Conservation (phyloP, 2,113 vertebrate genomes). For the Phocoena sinus region DNA sequence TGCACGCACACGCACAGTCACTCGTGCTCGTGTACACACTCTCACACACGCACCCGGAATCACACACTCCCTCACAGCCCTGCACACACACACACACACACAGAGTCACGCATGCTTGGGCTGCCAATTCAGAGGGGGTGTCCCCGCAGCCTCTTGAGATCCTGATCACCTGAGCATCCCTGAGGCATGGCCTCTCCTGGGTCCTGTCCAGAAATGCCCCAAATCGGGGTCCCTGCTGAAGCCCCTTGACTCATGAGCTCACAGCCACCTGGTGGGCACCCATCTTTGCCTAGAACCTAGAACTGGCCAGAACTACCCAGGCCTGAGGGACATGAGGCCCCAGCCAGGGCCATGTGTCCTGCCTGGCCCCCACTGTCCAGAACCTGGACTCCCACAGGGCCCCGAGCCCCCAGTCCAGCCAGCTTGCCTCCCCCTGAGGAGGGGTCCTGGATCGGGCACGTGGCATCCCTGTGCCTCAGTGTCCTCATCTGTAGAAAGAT, state of each 20-base stretch:
- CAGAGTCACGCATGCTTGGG: neutral
- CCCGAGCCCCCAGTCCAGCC: neutral
- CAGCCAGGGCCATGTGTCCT: too few relatives aligned
- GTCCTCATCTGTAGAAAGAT: neutral
- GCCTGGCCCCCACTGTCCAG: neutral
- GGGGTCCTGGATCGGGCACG: neutral
- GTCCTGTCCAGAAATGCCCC: neutral
- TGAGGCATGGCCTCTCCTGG: neutral
- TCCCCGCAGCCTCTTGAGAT: neutral
- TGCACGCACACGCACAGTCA: too few relatives aligned
- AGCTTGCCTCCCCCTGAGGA: neutral
- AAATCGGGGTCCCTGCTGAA: neutral
- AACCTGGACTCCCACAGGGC: neutral
- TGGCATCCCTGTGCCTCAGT: neutral
- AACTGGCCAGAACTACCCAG: neutral
- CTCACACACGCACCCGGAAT: neutral
- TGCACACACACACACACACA: neutral
- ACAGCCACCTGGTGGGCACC: neutral
- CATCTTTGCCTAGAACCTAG: neutral
- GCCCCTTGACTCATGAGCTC: neutral
- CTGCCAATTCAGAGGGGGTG: neutral
- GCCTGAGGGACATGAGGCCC: neutral
- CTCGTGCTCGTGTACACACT: rapidly evolving
- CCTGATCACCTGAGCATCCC: neutral
- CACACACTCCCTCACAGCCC: neutral